phyloP scores from a whole-genome alignment of 2,113 vertebrate species.

The Promerops cafer region DNA sequence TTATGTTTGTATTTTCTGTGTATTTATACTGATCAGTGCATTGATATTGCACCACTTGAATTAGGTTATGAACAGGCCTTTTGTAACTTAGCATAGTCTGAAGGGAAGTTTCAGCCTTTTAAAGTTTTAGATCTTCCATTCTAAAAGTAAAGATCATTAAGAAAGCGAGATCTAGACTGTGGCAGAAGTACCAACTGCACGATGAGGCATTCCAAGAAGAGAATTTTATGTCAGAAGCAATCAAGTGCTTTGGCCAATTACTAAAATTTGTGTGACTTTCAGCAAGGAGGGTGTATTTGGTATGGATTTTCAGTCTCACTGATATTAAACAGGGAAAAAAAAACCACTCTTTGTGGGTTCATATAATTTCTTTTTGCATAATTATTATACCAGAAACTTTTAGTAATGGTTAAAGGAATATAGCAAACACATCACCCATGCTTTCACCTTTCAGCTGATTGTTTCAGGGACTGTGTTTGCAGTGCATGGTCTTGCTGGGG shows the following conservation, averaged over 20 bases:
- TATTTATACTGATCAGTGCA: background rate
- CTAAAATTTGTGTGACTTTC: background rate
- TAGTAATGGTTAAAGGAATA: background rate
- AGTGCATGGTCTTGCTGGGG: background rate
- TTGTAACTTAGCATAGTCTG: background rate
- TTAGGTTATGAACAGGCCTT: background rate
- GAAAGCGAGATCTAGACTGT: background rate
- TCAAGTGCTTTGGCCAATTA: background rate
- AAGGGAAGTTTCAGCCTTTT: background rate
- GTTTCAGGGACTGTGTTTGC: background rate
- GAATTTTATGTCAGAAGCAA: background rate
- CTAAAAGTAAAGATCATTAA: background rate
- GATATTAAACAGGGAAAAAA: background rate
- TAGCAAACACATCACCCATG: fast-evolving
- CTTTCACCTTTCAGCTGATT: background rate
- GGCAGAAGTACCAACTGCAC: background rate
- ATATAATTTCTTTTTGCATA: background rate
- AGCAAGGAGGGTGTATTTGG: background rate
- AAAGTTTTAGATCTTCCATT: background rate
- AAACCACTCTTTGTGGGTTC: background rate
- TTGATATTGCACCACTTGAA: background rate
- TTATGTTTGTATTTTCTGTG: background rate
- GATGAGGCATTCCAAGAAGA: background rate
- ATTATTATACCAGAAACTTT: background rate
- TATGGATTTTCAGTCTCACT: background rate